A percentile compares a stretch with the other conserved stretches of the same genome.
Conservation (phyloP, 2,797 vertebrate species). For the Mallotus villosus region DNA sequence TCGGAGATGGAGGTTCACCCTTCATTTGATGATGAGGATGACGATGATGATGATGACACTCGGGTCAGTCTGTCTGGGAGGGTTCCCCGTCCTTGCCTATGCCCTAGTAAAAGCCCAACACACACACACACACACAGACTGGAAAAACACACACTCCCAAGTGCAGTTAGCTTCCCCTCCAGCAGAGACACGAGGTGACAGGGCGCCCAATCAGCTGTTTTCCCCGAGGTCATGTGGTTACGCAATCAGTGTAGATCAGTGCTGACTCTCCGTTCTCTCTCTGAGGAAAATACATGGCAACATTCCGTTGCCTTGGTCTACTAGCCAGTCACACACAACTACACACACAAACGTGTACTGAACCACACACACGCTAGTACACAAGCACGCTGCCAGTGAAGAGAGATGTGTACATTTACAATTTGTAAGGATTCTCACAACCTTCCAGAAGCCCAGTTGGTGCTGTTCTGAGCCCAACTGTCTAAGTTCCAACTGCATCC, state of each 20-base stretch:
- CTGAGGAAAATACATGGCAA: background rate
- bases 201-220: slow-evolving; percentile 57
- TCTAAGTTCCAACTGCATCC: background rate
- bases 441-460: slow-evolving; percentile 60
- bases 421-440: background rate
- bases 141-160: slow-evolving; percentile 15
- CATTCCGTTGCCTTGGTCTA: no score
- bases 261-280: slow-evolving; percentile 8
- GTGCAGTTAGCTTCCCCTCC: slow-evolving; percentile 28
- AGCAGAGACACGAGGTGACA: slow-evolving; percentile 40
- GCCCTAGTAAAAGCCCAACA: slow-evolving; percentile 1
- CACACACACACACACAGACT: slow-evolving; percentile 26
- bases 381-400: slow-evolving; percentile 41
- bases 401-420: slow-evolving; percentile 41
- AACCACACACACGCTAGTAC: no score
- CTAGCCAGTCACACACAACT: background rate
- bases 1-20: slow-evolving; percentile 12
- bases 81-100: slow-evolving; percentile 51
- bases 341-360: slow-evolving; percentile 2
- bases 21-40: slow-evolving; percentile 35
- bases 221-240: slow-evolving; percentile 54
- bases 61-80: slow-evolving; percentile 61
- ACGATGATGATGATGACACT: slow-evolving; percentile 40
- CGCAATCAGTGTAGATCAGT: slow-evolving; percentile 58
- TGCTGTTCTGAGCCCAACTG: slow-evolving; percentile 36